Percentiles rank a stretch among this genome's conserved stretches.
Conservation (phyloP, 2,888 invertebrate species). For the Pycnomerus fuliginosus region DNA sequence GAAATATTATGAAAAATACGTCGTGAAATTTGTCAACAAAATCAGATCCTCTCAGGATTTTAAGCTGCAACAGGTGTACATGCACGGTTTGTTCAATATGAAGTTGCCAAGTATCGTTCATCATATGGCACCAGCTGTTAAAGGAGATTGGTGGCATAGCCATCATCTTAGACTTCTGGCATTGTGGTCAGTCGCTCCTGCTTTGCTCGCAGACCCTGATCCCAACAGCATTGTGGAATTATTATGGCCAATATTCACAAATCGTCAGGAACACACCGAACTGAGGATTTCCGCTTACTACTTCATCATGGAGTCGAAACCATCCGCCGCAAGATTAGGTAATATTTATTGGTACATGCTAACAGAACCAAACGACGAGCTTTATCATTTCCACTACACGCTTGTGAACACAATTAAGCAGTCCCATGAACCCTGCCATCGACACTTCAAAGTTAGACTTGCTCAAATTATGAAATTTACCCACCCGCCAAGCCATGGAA, state of each 20-base stretch:
- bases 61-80: constrained; percentile 49
- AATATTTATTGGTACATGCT: constrained; percentile 54
- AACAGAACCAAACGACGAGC: constrained; percentile 50
- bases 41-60: constrained; percentile 38
- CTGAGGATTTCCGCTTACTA: constrained; percentile 52
- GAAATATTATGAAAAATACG: constrained; percentile 34
- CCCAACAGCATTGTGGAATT: constrained; percentile 41
- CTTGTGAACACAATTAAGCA: constrained; percentile 47
- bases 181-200: constrained; percentile 48
- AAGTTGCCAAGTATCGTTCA: constrained; percentile 46
- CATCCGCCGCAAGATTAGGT: constrained; percentile 45
- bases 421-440: constrained; percentile 51
- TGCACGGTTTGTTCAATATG: constrained; percentile 55
- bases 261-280: constrained; percentile 48
- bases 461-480: constrained; percentile 47
- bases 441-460: constrained; percentile 39
- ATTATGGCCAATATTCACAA: constrained; percentile 54
- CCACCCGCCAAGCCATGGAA: constrained; percentile 36
- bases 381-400: constrained; percentile 53
- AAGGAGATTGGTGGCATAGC: constrained; percentile 42
- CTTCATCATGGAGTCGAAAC: constrained; percentile 48
- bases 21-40: constrained; percentile 34
- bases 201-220: constrained; percentile 31
- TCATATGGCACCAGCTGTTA: constrained; percentile 50
- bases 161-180: constrained; percentile 50